A percentile compares a stretch with the other conserved stretches of the same genome.
Evolutionary conservation across 2,888 invertebrate species (phyloP).

Genomic region (Thyatira batis): DNA sequence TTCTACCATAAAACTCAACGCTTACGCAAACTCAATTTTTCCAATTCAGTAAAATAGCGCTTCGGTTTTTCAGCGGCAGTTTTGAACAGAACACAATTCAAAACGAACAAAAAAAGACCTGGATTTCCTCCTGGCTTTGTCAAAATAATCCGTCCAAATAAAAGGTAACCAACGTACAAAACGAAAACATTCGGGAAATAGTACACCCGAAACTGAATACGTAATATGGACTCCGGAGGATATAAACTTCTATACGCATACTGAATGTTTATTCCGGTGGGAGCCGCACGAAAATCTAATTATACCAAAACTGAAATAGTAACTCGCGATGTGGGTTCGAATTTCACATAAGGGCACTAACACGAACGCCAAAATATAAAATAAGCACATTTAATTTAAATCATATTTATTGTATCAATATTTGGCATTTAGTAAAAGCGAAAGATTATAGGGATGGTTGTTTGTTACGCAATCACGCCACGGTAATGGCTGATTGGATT

Average conservation of each 20-base stretch:
- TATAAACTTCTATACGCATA: constrained; percentile 1
- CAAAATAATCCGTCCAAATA: neutral
- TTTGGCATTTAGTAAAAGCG: no score
- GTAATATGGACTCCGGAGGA: neutral
- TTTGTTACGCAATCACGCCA: no score
- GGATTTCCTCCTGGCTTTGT: neutral
- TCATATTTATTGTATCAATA: no score
- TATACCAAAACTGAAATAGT: constrained; percentile 34
- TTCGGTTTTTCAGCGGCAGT: neutral
- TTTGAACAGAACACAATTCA: neutral
- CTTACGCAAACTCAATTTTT: neutral
- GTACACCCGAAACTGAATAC: neutral
- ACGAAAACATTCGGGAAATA: neutral
- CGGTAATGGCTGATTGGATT: no score
- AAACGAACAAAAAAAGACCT: neutral
- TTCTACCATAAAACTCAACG: neutral
- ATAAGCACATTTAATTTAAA: no score
- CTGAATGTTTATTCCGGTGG: constrained; percentile 10
- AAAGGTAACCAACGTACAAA: neutral
- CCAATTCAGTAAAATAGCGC: neutral
- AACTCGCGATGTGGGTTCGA: constrained; percentile 20
- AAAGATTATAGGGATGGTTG: no score
- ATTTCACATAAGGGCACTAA: constrained; percentile 10
- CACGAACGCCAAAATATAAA: constrained; percentile 10
- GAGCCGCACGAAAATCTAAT: constrained; percentile 39